Conservation (phyloP, 2,888 invertebrate species). For the Apamea sordens region DNA sequence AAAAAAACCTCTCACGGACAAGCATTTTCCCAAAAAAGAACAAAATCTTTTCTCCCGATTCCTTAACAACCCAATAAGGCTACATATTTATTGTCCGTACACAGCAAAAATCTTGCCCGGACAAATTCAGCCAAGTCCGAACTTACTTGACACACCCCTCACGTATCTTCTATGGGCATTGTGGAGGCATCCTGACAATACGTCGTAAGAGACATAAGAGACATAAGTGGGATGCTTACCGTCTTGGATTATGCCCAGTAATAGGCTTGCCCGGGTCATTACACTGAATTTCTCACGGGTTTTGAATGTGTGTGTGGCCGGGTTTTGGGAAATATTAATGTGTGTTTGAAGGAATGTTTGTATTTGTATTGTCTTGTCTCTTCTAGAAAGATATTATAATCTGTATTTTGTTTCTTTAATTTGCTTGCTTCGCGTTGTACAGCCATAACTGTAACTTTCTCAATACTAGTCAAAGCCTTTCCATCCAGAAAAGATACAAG, state of each 20-base stretch:
- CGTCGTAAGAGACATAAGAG: constrained; percentile 70
- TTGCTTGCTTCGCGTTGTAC: not conserved
- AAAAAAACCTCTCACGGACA: not conserved
- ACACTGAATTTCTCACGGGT: constrained; percentile 62
- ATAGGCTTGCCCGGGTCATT: constrained; percentile 65
- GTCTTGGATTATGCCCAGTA: constrained; percentile 71
- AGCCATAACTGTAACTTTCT: not conserved
- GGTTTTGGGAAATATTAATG: constrained; percentile 23
- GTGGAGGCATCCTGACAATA: constrained; percentile 68
- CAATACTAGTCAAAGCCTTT: not conserved
- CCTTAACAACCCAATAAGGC: constrained; percentile 44
- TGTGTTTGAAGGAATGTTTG: constrained; percentile 17
- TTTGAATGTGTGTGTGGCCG: constrained; percentile 34
- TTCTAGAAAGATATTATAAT: not conserved
- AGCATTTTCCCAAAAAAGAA: not conserved
- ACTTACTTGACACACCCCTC: constrained; percentile 61
- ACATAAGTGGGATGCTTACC: constrained; percentile 71
- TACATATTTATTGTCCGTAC: constrained; percentile 34
- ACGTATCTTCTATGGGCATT: constrained; percentile 63
- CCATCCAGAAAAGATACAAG: too few relatives aligned
- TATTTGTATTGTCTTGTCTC: not conserved
- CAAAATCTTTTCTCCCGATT: constrained; percentile 26
- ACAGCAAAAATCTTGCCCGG: constrained; percentile 41
- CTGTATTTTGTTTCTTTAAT: not conserved
- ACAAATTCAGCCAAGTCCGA: constrained; percentile 64